phyloP scores from a whole-genome alignment of 2,888 invertebrate genomes.

The Drosophila cognata region DNA sequence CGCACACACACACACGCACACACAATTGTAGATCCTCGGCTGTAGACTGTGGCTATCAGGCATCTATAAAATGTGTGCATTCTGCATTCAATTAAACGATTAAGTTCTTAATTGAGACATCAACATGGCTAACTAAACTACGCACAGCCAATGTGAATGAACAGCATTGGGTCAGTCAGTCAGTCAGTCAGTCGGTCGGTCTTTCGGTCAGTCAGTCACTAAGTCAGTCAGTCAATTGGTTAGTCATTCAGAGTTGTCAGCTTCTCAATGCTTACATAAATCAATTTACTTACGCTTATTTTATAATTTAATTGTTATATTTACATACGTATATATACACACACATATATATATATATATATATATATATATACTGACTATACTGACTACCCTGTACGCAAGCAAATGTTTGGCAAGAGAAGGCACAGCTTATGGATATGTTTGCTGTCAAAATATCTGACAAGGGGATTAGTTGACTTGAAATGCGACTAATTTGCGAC shows the following conservation, averaged over 20 bases:
- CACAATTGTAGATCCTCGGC: conserved; percentile 44
- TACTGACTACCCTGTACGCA: conserved; percentile 22
- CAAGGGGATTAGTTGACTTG: not conserved
- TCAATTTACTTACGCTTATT: conserved; percentile 75
- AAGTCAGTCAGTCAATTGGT: conserved; percentile 10
- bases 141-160: conserved; percentile 28
- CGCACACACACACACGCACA: conserved; percentile 2
- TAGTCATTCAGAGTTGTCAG: conserved; percentile 38
- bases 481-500: not conserved
- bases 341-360: conserved; percentile 15
- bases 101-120: conserved; percentile 71
- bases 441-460: not conserved
- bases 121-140: conserved; percentile 53
- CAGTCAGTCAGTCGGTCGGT: conserved; percentile 13
- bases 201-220: conserved; percentile 26
- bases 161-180: conserved; percentile 32
- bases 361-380: conserved; percentile 19
- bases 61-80: conserved; percentile 45
- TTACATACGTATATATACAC: conserved; percentile 21
- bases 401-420: not conserved
- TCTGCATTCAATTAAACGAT: conserved; percentile 72
- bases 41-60: conserved; percentile 13
- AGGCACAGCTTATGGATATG: not conserved
- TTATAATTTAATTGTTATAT: conserved; percentile 75
- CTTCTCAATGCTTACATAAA: conserved; percentile 68